Base-by-base conservation (phyloP, 1,140 invertebrate genomes). In the Ips typographus region DNA sequence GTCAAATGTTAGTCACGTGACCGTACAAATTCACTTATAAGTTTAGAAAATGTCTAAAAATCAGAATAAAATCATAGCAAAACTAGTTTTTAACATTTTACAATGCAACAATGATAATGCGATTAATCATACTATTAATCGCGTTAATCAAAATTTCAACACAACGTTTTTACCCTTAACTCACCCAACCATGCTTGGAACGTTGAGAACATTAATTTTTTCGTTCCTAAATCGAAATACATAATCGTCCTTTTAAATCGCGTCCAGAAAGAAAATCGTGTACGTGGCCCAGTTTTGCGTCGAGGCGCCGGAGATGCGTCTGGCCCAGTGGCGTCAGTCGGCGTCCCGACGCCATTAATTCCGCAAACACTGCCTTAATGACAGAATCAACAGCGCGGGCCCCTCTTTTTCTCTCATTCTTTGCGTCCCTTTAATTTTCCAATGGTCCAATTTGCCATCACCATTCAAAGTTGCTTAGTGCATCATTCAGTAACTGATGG, bases 281-380 rank as follows among this genome's bases (percentile, higher is more conserved):
- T 22, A 22, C 22, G 40, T 66, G 42, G 22, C 55, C 53, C 61
- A 63, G 64, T 66, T 57, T 57, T 39, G 64, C 8, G 40, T 74
- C 8, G 76, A 73, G 75, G 74, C 77, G 75, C 72, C 73, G 41
- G 42, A 70, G 65, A 73, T 76, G 61, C 73, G 71, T 74, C 76
- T 75, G 71, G 71, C 61, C 71, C 61, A 56, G 65, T 72, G 76
- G 73, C 73, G 74, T 74, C 77, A 82, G 75, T 75, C 76, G 67
- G 62, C 76, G 76, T 72, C 76, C 70, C 76, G 76, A 75, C 77
- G 77, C 77, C 76, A 78, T 78, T 78, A 78, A 78, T 78, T 78
- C 77, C 72, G 76, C 77, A 78, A 78, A 78, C 77, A 78, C 72
- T 70, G 76, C 76, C 76, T 70, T 78, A 78, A 78, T 78, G 77